Evolutionary conservation across 2,113 vertebrate species (phyloP), one percentile per base, ranked within the genome.

Genomic region (Notarius lentiginosus): DNA sequence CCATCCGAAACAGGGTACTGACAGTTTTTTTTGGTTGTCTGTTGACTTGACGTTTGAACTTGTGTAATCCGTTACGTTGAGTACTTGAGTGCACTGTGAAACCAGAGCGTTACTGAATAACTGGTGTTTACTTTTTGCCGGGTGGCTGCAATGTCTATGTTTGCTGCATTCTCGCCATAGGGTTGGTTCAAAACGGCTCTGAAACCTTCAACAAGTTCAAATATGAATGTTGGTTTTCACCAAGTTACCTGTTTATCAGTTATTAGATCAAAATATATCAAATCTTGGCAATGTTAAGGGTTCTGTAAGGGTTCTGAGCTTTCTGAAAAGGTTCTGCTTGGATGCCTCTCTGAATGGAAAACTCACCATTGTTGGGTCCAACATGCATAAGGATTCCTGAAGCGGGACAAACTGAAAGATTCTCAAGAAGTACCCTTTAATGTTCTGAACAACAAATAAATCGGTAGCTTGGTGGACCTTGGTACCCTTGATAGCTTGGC

Each of bases 1-100:
- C 89, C 88, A 86, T 92, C 85, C 91, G 53, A 94, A 94, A 95
- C 95, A 95, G 95, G 94, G 95, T 95, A 95, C 90, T 93, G 68
- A 90, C 68, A n/a, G 73, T 2, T 68, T 63, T 60, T 58, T 73
- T 18, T 17, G 63, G 30, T 76, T 83, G 63, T 79, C 2, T 85
- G 30, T 86, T 58, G 65, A 84, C 85, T 88, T 86, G 85, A 79
- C 81, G 55, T 84, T 79, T 77, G 70, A 88, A 82, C 70, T 80
- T 84, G 10, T 79, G 84, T 75, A 73, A 75, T 41, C 12, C 60
- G 15, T 65, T 58, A 53, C 80, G 56, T 88, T 88, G 49, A 89
- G 65, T 88, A 77, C 84, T 88, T 80, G 88, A 77, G 88, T 89
- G 88, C 90, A 91, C 91, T 92, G 90, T 91, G 91, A 90, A 90